Conservation (phyloP, 2,113 vertebrate genomes). For the Mus spicilegus region DNA sequence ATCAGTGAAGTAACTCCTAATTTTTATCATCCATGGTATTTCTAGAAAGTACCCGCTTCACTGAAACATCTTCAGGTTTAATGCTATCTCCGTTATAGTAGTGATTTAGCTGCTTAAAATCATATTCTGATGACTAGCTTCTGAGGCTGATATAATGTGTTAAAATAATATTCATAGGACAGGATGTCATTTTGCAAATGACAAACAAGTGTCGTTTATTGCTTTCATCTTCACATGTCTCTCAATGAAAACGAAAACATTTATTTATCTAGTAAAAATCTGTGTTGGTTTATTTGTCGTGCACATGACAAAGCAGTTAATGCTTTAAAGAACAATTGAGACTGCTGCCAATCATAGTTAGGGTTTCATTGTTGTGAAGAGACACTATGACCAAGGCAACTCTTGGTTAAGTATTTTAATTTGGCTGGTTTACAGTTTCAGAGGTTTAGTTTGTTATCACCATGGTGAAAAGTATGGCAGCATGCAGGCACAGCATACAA, state of each 20-base stretch:
- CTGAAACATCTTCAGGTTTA: slow-evolving; percentile 36
- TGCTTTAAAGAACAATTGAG: not conserved
- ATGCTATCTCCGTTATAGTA: not conserved
- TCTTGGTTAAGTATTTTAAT: not conserved
- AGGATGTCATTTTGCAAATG: slow-evolving; percentile 40
- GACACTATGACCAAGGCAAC: not conserved
- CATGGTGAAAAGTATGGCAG: not conserved
- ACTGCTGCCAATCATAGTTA: not conserved
- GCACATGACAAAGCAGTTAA: not conserved
- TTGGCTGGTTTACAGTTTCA: not conserved
- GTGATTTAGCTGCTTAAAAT: not conserved
- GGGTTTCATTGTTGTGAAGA: not conserved
- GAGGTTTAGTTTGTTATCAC: not conserved
- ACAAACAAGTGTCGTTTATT: not conserved
- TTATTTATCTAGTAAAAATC: not conserved
- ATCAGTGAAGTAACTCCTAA: not conserved
- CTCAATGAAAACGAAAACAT: not conserved
- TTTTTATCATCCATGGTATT: not conserved
- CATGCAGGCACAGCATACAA: not conserved
- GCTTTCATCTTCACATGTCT: slow-evolving; percentile 17
- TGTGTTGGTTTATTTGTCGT: not conserved
- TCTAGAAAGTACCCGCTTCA: not conserved
- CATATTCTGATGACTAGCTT: slow-evolving; percentile 4
- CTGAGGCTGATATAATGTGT: slow-evolving; percentile 23
- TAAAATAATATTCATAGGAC: slow-evolving; percentile 24